Base-by-base conservation (phyloP, 2,888 invertebrate genomes). In the Philereme transversata region DNA sequence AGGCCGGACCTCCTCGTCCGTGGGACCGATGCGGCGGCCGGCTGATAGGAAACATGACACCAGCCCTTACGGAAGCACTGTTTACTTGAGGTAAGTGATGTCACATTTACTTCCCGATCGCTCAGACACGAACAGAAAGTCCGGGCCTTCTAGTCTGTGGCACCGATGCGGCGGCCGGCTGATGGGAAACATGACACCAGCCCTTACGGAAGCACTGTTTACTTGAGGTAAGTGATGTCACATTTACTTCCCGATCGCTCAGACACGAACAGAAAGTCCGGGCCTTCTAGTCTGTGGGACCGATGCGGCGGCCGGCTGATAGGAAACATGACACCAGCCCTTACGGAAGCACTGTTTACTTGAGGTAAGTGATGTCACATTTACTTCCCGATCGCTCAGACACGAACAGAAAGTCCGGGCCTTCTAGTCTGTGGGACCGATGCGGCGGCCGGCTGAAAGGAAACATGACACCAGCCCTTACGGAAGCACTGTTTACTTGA, bases 391-490 rank as follows among this genome's bases (percentile, higher is more conserved):
- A 22, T 22, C 22, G 22, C 22, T 22, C 22, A 22, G 22, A 22
- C 22, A 22, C 22, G 22, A 22, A 22, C 22, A 22, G 22, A 22
- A 22, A 22, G 22, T 22, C 22, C 22, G 22, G 22, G 3, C 22
- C 22, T 22, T 22, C 22, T 22, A 22, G 22, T 22, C 22, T 22
- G 22, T 22, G 22, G 22, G 22, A 22, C 22, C 22, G 22, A 22
- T 22, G 22, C 22, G 22, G 22, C 22, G 22, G 22, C 3, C 22
- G 22, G 95, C 95, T 45, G 97, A 97, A 75, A 93, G 97, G 60
- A 95, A 96, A 76, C 95, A 96, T 76, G 97, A 97, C 86, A 96
- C 96, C 52, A 97, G 97, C 66, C 97, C 97, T 0, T 97, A 97
- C 76, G 95, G 96, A 77, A 95, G 95, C 77, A 94, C 92, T 43